Percentiles rank a stretch among this genome's conserved stretches.
Conservation (phyloP, 2,888 invertebrate genomes). For the Drosophila macrothrix region DNA sequence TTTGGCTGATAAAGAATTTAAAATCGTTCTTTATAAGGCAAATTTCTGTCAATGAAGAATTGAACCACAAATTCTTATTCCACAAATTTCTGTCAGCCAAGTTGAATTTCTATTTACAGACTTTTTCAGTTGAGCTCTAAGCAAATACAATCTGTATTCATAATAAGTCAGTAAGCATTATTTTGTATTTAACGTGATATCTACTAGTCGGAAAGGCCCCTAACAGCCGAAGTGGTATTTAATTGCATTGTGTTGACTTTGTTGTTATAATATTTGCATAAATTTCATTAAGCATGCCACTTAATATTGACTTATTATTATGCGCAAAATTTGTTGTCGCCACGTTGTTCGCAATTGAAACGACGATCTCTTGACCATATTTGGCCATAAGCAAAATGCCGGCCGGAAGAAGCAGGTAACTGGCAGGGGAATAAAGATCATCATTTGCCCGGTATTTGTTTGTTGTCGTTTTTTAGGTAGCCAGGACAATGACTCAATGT, state of each 20-base stretch:
- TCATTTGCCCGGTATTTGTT: not conserved
- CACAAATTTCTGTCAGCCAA: not conserved
- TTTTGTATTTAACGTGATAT: conserved; percentile 9
- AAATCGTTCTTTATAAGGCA: not conserved
- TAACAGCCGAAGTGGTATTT: conserved; percentile 12
- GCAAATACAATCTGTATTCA: not conserved
- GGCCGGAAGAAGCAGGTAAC: conserved; percentile 37
- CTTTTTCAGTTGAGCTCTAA: not conserved
- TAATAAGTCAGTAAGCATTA: not conserved
- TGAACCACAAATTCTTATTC: not conserved
- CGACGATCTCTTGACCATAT: conserved; percentile 58
- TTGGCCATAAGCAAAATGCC: conserved; percentile 47
- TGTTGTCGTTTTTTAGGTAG: conserved; percentile 1
- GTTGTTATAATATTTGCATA: conserved; percentile 51
- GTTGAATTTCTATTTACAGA: not conserved
- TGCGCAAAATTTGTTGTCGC: conserved; percentile 33
- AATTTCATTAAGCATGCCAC: conserved; percentile 40
- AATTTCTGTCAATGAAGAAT: not conserved
- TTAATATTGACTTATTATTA: conserved; percentile 58
- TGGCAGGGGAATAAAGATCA: conserved; percentile 16
- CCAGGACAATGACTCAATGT: conserved; percentile 69
- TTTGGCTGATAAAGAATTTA: not conserved
- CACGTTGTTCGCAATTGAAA: conserved; percentile 51
- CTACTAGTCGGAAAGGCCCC: not conserved
- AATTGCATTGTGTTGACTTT: conserved; percentile 23